These are phyloP conservation scores for Drosophila novamexicana DNA, from an alignment of 1,140 invertebrate species.

Conservation along the genomic window DNA sequence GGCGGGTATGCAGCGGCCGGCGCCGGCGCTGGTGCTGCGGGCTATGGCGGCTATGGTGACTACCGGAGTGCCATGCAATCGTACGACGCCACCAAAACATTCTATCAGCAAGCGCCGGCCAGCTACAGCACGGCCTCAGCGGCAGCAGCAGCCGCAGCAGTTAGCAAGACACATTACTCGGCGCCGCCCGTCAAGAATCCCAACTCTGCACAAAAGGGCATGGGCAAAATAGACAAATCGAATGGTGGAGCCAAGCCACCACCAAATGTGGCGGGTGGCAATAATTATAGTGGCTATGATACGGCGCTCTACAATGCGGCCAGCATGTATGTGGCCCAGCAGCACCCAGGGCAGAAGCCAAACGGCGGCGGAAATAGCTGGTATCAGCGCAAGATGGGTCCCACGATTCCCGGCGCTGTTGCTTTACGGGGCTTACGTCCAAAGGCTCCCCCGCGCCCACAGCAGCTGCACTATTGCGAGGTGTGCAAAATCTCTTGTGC, in stretches of 20 bases:
- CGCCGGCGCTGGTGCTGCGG: conserved; percentile 86
- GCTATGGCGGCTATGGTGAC: conserved; percentile 89
- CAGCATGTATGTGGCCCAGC: conserved; percentile 95
- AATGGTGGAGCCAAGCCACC: conserved; percentile 62
- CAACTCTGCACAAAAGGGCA: conserved; percentile 62
- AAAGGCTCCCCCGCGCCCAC: conserved; percentile 94
- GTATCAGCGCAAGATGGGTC: conserved; percentile 85
- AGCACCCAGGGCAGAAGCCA: conserved; percentile 85
- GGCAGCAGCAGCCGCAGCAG: conserved; percentile 84
- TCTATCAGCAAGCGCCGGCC: conserved; percentile 88
- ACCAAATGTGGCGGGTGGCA: conserved; percentile 86
- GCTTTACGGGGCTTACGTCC: conserved; percentile 77
- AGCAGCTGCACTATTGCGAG: conserved; percentile 97
- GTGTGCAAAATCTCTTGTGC: conserved; percentile 99
- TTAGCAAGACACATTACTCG: conserved; percentile 85
- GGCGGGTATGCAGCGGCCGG: conserved; percentile 64
- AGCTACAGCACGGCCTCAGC: conserved; percentile 85
- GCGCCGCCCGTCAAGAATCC: conserved; percentile 85
- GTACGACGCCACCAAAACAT: conserved; percentile 88
- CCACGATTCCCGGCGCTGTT: conserved; percentile 60
- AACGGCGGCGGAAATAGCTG: conserved; percentile 63
- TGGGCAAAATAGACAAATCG: conserved; percentile 73
- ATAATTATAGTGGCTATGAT: conserved; percentile 93
- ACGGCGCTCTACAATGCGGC: conserved; percentile 96
- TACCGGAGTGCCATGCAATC: conserved; percentile 86